Conservation (phyloP, 2,888 invertebrate species). For the Rhaphigaster nebulosa region DNA sequence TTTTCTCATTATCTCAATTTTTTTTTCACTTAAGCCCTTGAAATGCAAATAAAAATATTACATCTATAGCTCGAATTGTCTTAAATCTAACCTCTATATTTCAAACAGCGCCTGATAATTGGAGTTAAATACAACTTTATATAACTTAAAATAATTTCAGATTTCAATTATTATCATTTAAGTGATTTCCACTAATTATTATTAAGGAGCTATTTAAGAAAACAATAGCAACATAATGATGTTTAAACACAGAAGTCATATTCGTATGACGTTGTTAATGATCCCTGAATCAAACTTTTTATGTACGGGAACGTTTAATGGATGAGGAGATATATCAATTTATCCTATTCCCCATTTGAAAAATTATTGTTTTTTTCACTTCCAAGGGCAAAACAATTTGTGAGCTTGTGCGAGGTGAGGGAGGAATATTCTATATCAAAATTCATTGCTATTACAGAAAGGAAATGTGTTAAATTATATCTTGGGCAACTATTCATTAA, state of each 20-base stretch:
- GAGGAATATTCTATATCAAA: background rate
- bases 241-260: background rate
- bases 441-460: background rate
- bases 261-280: background rate
- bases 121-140: too few species aligned
- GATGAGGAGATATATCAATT: background rate
- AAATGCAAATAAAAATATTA: too few species aligned
- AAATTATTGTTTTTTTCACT: background rate
- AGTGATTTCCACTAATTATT: background rate
- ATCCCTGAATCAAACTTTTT: background rate
- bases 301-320: background rate
- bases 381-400: conserved; percentile 10
- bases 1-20: too few species aligned
- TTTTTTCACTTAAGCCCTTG: too few species aligned
- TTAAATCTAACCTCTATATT: too few species aligned
- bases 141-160: too few species aligned
- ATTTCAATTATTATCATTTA: background rate
- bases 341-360: background rate
- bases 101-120: too few species aligned
- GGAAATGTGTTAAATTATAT: background rate
- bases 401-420: background rate
- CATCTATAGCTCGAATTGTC: too few species aligned
- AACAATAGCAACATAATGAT: background rate
- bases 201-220: background rate
- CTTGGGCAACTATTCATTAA: background rate